These are phyloP conservation scores for Drosophila paranaensis DNA, from an alignment of 2,888 invertebrate species.

Conservation along the genomic window DNA sequence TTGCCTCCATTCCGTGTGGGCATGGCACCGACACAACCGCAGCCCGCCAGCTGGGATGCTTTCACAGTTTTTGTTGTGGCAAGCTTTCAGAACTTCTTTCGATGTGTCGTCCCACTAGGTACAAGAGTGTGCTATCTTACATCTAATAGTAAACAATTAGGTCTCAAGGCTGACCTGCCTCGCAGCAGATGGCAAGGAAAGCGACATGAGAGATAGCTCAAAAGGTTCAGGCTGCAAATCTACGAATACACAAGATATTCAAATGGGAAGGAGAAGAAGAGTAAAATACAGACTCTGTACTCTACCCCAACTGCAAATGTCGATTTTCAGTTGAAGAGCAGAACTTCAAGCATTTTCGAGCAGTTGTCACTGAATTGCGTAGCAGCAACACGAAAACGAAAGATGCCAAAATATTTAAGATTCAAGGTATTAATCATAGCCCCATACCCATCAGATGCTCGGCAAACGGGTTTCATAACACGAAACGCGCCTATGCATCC, in stretches of 20 bases:
- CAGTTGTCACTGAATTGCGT: background rate
- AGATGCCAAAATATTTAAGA: constrained; percentile 1
- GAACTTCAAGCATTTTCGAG: background rate
- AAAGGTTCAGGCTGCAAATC: constrained; percentile 19
- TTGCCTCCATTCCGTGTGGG: constrained; percentile 6
- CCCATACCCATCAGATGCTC: background rate
- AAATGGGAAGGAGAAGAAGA: background rate
- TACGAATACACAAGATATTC: background rate
- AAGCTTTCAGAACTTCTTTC: background rate
- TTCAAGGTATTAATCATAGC: background rate
- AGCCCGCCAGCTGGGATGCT: constrained; percentile 2
- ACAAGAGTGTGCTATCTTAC: background rate
- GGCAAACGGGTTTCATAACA: background rate
- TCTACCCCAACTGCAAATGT: background rate
- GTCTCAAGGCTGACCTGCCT: constrained; percentile 1
- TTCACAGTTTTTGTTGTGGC: background rate
- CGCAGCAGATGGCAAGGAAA: background rate
- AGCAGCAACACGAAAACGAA: background rate
- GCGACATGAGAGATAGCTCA: constrained; percentile 11
- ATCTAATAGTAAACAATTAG: constrained; percentile 8
- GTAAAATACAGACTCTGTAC: background rate
- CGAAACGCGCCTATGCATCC: background rate
- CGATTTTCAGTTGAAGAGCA: background rate
- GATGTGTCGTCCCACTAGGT: background rate
- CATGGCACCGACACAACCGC: background rate